Percentiles rank a stretch among this genome's conserved stretches.
These are phyloP conservation scores for Lepus oiostolus DNA, from an alignment of 2,797 vertebrate genomes.

Conservation along the genomic window DNA sequence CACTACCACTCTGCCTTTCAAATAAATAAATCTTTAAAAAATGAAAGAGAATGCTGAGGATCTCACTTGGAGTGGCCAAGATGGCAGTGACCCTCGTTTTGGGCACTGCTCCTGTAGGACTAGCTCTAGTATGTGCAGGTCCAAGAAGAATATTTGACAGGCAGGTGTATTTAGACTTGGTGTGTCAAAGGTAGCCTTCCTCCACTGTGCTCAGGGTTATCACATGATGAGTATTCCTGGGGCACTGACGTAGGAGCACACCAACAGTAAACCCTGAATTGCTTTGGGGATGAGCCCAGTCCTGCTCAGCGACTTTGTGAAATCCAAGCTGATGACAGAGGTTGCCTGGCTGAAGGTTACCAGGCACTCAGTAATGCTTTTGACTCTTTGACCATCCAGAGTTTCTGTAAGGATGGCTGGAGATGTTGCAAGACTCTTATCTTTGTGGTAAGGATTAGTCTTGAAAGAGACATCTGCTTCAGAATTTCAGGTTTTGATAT, in stretches of 20 bases:
- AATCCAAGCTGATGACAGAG: neutral
- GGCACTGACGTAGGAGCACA: neutral
- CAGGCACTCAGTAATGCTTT: neutral
- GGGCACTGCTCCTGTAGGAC: neutral
- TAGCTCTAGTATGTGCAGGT: neutral
- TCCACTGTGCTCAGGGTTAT: too few relatives aligned
- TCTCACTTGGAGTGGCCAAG: neutral
- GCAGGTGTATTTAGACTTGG: neutral
- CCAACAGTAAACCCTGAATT: neutral
- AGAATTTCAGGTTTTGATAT: neutral
- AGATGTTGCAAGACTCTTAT: neutral
- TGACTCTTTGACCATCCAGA: neutral
- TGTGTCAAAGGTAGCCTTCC: neutral
- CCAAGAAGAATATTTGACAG: neutral
- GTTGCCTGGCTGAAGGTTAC: neutral
- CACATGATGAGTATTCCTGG: fast-evolving
- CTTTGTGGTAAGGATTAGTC: neutral
- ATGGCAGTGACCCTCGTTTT: too few relatives aligned
- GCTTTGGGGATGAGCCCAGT: neutral
- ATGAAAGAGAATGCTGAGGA: too few relatives aligned
- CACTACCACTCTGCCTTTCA: too few relatives aligned
- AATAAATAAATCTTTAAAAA: too few relatives aligned
- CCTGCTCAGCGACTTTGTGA: neutral
- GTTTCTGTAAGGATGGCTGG: neutral
- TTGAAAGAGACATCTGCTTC: neutral